Evolutionary conservation across 2,113 vertebrate genomes (phyloP).

Genomic region (Dendropsophus ebraccatus): DNA sequence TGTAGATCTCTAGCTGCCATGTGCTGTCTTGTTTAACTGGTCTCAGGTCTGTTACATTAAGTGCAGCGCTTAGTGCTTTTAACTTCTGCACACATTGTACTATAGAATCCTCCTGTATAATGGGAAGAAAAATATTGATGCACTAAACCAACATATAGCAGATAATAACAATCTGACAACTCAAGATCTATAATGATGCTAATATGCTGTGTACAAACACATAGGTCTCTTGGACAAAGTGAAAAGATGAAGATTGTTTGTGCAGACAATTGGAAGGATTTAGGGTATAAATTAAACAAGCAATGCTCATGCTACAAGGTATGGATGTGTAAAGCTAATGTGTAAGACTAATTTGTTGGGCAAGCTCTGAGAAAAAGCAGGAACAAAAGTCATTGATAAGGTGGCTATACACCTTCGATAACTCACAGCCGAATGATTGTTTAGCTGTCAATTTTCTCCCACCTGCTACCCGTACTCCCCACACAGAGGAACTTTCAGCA

Average conservation of each 20-base stretch:
- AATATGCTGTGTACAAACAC: neutral
- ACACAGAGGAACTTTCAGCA: no score
- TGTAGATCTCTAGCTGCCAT: conserved; percentile 77
- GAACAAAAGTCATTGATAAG: no score
- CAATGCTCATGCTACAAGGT: neutral
- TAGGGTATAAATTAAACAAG: neutral
- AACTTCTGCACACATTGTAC: conserved; percentile 82
- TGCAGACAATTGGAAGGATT: neutral
- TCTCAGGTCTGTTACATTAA: conserved; percentile 74
- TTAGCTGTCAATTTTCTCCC: no score
- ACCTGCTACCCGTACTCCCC: no score
- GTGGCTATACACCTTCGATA: no score
- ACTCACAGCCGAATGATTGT: no score
- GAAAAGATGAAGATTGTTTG: neutral
- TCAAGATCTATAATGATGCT: neutral
- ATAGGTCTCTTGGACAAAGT: neutral
- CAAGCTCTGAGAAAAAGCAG: no score
- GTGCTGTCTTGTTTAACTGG: conserved; percentile 67
- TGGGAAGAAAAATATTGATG: neutral
- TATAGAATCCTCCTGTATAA: conserved; percentile 79
- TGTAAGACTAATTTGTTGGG: no score
- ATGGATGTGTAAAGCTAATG: no score
- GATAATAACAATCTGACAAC: neutral
- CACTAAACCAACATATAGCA: neutral
- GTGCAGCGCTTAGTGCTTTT: conserved; percentile 74